Evolutionary conservation across 2,888 invertebrate species (phyloP), one percentile per base, ranked within the genome.

Genomic region (Netelia melanura): DNA sequence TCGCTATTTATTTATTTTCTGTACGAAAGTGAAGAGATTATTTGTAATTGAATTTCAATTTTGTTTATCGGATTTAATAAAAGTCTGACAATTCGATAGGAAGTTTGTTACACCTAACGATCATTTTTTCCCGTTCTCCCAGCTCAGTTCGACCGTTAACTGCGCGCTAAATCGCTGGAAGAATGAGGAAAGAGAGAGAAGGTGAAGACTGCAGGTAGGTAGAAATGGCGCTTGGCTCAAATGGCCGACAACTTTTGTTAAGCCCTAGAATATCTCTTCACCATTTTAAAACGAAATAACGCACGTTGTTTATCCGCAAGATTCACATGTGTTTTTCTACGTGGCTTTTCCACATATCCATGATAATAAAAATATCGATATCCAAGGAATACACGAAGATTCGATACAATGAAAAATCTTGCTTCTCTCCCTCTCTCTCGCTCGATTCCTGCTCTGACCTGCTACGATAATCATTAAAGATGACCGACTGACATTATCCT

Each of bases 401-500:
- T 61, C 44, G 71, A 84, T 76, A 83, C 88, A 89, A 89, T 89
- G 72, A 84, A 71, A 76, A 70, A 77, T 71, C 79, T 68, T 54
- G 21, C 65, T 11, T 74, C 70, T 48, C 65, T 58, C 70, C 52
- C 54, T 65, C 23, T 62, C 38, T 71, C 48, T 25, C 21, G 30
- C 30, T 30, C 30, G 30, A 30, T 2, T 30, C 30, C 70, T 56
- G 80, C 56, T 62, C n/a, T n/a, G 56, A 68, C 65, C 81, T 82
- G 84, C 79, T 88, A 88, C 90, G 89, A 87, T 91, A 91, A 91
- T 92, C 91, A 90, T 90, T 91, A 91, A 89, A 81, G 90, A 90
- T 89, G 88, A 91, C 90, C 90, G 91, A 91, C 90, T 92, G 93
- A 92, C 92, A 92, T 93, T 91, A 92, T 91, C 91, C 85, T 86